Base-by-base conservation (phyloP, 2,797 vertebrate genomes). In the Falco cherrug region DNA sequence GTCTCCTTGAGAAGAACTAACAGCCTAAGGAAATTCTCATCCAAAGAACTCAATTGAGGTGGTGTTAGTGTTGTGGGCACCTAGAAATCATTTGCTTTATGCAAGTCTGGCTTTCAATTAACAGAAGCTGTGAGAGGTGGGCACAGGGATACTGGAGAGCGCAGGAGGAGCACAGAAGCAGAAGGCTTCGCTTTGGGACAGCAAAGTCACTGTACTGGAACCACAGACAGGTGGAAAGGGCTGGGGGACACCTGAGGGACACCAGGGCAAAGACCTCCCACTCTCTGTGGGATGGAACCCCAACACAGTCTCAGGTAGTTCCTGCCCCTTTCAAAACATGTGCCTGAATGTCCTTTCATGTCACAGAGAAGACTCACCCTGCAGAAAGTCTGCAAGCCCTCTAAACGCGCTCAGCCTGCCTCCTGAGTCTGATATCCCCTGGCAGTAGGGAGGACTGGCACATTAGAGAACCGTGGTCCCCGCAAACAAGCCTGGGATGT, bases 381-480 rank as follows among this genome's bases (percentile, higher is more conserved):
- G 8, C 54, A 45, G n/a, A 19, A 73, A 35, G 16, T 2, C 47
- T 43, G 39, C 17, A 65, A 26, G 28, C 13, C 25, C 37, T 82
- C 54, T 78, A 8, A 10, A 20, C 14, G 13, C 51, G 56, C 51
- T n/a, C 79, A 48, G 24, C 39, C 22, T 82, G 43, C 57, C 51
- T 41, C 25, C 41, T 0, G 0, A 43, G 35, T 28, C 28, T 0
- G 2, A 37, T 57, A 24, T 16, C 13, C 65, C 47, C 11, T 5
- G 18, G 37, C 16, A 6, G 10, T 7, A 70, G 26, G 54, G 29
- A 68, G 50, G 37, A 41, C 26, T 6, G 37, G n/a, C 67, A 39
- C 21, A 4, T 19, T 14, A 74, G 50, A 69, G 47, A 68, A 41
- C 16, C 12, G 3, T 3, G 22, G 45, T 43, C 39, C 37, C 41